These are phyloP conservation scores for Proteles cristata DNA, from an alignment of 2,113 vertebrate genomes.

Conservation along the genomic window DNA sequence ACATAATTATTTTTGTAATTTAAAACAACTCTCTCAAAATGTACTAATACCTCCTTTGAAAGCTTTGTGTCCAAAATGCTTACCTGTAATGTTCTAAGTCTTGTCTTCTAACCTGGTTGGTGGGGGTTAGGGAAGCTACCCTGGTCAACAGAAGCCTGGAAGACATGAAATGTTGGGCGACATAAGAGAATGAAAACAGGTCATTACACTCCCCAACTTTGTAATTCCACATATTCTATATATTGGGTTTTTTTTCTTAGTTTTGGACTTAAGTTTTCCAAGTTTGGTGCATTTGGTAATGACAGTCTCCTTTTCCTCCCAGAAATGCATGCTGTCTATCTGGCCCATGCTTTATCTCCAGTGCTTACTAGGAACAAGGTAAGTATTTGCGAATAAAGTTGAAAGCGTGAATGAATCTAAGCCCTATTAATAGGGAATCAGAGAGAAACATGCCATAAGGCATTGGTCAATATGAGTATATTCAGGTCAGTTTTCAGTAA, in stretches of 20 bases:
- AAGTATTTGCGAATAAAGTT: neutral
- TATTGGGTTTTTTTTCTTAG: neutral
- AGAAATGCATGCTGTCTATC: neutral
- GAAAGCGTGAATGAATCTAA: neutral
- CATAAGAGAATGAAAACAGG: neutral
- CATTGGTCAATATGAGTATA: neutral
- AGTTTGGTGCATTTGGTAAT: neutral
- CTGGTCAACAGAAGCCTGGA: neutral
- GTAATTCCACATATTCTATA: neutral
- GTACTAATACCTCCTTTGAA: neutral
- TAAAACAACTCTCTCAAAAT: slow-evolving; percentile 2
- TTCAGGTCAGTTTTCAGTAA: neutral
- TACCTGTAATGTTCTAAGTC: neutral
- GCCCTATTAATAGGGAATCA: neutral
- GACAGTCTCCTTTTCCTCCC: neutral
- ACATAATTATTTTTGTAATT: neutral
- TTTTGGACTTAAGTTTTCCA: neutral
- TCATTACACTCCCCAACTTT: neutral
- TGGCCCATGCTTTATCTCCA: neutral
- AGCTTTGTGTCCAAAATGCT: neutral
- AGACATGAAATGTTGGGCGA: neutral
- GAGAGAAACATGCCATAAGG: neutral
- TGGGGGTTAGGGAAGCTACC: neutral
- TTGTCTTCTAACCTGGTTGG: neutral
- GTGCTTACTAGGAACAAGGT: neutral